Percentiles rank a stretch among this genome's conserved stretches.
Evolutionary conservation across 2,797 vertebrate genomes (phyloP).

Genomic region (Pampus argenteus): DNA sequence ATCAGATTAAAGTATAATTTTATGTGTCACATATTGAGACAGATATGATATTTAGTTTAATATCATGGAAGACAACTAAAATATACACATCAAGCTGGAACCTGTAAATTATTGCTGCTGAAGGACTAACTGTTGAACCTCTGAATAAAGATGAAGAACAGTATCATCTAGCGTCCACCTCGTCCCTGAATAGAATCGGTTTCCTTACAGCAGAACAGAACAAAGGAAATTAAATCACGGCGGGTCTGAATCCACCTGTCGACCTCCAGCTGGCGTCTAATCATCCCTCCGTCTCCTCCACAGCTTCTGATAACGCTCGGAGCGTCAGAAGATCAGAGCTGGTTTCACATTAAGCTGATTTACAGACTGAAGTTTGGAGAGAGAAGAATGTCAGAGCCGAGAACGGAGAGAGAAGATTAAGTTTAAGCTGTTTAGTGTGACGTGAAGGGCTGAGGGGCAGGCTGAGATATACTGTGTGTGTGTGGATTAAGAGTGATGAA

Average conservation of each 20-base stretch:
- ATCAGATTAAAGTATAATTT: too few relatives aligned
- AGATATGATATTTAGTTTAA: too few relatives aligned
- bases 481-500: too few relatives aligned
- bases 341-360: conserved; percentile 32
- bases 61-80: too few relatives aligned
- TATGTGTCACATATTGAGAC: too few relatives aligned
- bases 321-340: background rate
- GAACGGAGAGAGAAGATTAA: background rate
- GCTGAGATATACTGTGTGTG: background rate
- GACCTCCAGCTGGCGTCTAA: background rate
- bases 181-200: too few relatives aligned
- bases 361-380: conserved; percentile 5
- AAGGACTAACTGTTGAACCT: too few relatives aligned
- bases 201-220: background rate
- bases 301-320: too few relatives aligned
- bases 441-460: background rate
- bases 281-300: background rate
- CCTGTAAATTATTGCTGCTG: too few relatives aligned
- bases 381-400: background rate
- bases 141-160: too few relatives aligned
- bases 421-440: conserved; percentile 7
- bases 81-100: too few relatives aligned
- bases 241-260: conserved; percentile 8
- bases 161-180: too few relatives aligned
- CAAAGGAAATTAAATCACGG: background rate